A percentile compares a stretch with the other conserved stretches of the same genome.
Conservation (phyloP, 1,140 invertebrate species). For the Drosophila murphyi region DNA sequence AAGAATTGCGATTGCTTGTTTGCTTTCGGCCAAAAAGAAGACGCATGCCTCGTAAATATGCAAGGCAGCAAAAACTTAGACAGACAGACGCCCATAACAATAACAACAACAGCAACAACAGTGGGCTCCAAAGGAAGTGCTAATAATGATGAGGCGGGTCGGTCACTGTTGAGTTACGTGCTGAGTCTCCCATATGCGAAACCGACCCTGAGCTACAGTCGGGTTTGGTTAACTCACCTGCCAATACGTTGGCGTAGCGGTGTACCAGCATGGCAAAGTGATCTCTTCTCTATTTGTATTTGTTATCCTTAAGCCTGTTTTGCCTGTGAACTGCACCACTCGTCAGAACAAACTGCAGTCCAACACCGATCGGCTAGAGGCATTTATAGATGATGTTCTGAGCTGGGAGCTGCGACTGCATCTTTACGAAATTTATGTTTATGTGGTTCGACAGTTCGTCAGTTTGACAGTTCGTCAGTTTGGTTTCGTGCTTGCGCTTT, state of each 20-base stretch:
- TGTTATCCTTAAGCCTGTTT: slow-evolving; percentile 34
- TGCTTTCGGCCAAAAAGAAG: slow-evolving; percentile 54
- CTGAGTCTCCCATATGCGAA: slow-evolving; percentile 34
- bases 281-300: neutral
- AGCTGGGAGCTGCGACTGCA: slow-evolving; percentile 58
- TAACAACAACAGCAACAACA: slow-evolving; percentile 6
- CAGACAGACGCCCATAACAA: slow-evolving; percentile 72
- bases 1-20: slow-evolving; percentile 53
- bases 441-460: slow-evolving; percentile 58
- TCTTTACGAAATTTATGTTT: slow-evolving; percentile 75
- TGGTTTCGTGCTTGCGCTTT: slow-evolving; percentile 65
- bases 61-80: slow-evolving; percentile 80
- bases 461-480: slow-evolving; percentile 63
- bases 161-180: slow-evolving; percentile 72
- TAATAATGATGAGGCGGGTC: slow-evolving; percentile 73
- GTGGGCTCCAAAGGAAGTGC: slow-evolving; percentile 67
- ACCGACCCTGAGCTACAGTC: slow-evolving; percentile 39
- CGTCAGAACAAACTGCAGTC: slow-evolving; percentile 56
- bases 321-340: slow-evolving; percentile 27
- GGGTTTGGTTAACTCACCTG: slow-evolving; percentile 67
- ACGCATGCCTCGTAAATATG: slow-evolving; percentile 80
- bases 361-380: slow-evolving; percentile 25
- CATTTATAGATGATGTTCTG: slow-evolving; percentile 67
- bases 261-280: slow-evolving; percentile 45
- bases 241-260: slow-evolving; percentile 38